Evolutionary conservation across 1,140 invertebrate species (phyloP).

Genomic region (Caenorhabditis inopinata): DNA sequence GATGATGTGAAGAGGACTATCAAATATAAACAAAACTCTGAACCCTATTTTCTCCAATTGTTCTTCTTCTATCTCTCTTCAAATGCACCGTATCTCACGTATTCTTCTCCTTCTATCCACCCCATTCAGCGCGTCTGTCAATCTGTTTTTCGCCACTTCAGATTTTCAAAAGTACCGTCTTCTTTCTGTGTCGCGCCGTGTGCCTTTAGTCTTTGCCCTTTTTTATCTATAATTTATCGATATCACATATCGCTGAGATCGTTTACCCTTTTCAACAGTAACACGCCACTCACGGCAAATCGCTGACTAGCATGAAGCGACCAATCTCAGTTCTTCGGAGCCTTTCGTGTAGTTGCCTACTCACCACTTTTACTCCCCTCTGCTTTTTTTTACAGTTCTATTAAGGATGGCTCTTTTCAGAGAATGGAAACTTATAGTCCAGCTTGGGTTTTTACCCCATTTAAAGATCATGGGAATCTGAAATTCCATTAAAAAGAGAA

Average conservation of each 20-base stretch:
- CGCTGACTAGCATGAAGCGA: too few species aligned
- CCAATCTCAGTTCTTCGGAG: too few species aligned
- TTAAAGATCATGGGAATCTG: too few species aligned
- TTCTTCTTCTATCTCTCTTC: conserved; percentile 1
- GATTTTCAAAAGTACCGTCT: conserved; percentile 22
- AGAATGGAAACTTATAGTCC: too few species aligned
- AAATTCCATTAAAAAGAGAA: too few species aligned
- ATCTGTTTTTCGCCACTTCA: not conserved
- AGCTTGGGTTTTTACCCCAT: too few species aligned
- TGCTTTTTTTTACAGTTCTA: too few species aligned
- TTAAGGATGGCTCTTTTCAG: too few species aligned
- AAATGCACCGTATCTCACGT: not conserved
- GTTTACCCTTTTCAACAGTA: too few species aligned
- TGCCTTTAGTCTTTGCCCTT: conserved; percentile 3
- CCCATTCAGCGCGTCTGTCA: not conserved
- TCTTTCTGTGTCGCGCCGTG: not conserved
- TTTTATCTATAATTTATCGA: not conserved
- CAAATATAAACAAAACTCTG: conserved; percentile 18
- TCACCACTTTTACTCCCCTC: too few species aligned
- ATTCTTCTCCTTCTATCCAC: not conserved
- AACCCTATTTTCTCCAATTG: not conserved
- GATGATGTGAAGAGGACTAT: not conserved
- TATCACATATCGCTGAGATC: not conserved
- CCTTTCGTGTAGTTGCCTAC: too few species aligned
- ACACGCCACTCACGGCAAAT: too few species aligned